Evolutionary conservation across 2,797 vertebrate species (phyloP).

Genomic region (Enteromius argenteus): DNA sequence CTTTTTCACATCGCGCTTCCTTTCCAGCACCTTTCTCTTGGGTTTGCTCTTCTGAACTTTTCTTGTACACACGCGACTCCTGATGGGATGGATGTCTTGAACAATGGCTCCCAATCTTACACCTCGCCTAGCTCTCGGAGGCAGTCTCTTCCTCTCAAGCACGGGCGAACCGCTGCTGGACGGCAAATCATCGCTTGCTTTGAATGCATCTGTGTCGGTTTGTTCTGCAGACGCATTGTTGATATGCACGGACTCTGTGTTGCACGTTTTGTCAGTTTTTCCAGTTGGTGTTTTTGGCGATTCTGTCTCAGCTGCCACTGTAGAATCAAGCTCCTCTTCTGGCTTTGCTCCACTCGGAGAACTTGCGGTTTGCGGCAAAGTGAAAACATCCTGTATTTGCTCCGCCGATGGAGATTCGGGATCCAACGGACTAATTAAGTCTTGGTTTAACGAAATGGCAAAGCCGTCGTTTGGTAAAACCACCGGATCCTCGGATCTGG

Average conservation of each 20-base stretch:
- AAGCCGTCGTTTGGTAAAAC: constrained; percentile 58
- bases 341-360: constrained; percentile 67
- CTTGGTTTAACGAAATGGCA: constrained; percentile 64
- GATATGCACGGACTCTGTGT: constrained; percentile 51
- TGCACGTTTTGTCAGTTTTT: not conserved
- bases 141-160: constrained; percentile 72
- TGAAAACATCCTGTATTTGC: constrained; percentile 69
- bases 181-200: constrained; percentile 50
- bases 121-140: constrained; percentile 73
- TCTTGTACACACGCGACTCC: constrained; percentile 26
- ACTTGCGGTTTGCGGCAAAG: constrained; percentile 74
- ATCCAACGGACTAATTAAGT: constrained; percentile 75
- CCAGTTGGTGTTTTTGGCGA: not conserved
- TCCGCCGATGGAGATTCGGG: constrained; percentile 73
- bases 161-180: constrained; percentile 3
- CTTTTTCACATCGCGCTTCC: constrained; percentile 50
- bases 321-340: constrained; percentile 53
- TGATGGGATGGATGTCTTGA: constrained; percentile 78
- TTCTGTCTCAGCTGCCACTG: not conserved
- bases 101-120: constrained; percentile 78
- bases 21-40: constrained; percentile 20
- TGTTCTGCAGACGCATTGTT: constrained; percentile 64
- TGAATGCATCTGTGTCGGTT: constrained; percentile 52
- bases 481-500: constrained; percentile 64
- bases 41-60: not conserved